These are phyloP conservation scores for Oxytorus armatus DNA, from an alignment of 2,888 invertebrate genomes.

Conservation along the genomic window DNA sequence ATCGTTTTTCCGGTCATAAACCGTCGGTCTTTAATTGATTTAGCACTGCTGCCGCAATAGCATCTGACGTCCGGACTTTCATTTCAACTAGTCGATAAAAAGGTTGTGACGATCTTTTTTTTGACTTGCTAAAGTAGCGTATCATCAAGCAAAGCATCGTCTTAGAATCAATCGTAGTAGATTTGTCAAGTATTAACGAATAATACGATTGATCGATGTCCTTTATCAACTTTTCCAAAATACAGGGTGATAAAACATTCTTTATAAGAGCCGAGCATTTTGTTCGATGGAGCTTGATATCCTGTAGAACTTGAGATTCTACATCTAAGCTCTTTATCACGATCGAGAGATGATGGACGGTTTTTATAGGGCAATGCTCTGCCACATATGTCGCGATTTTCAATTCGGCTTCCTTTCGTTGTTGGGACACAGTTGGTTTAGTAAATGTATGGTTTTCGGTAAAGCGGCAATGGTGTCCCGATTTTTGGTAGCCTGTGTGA, in stretches of 20 bases:
- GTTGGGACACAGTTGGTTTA: slow-evolving; percentile 38
- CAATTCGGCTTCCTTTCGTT: slow-evolving; percentile 68
- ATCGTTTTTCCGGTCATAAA: slow-evolving; percentile 64
- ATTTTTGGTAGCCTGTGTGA: slow-evolving; percentile 45
- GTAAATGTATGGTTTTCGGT: slow-evolving; percentile 25
- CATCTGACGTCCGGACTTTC: slow-evolving; percentile 62
- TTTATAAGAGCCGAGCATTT: slow-evolving; percentile 75
- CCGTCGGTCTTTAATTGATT: slow-evolving; percentile 63
- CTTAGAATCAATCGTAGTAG: slow-evolving; percentile 69
- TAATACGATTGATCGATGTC: slow-evolving; percentile 74
- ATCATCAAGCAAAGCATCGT: slow-evolving; percentile 67
- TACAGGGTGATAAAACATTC: slow-evolving; percentile 74
- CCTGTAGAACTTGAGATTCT: slow-evolving; percentile 63
- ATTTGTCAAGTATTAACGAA: slow-evolving; percentile 76
- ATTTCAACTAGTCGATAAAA: slow-evolving; percentile 67
- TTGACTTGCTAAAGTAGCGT: slow-evolving; percentile 57
- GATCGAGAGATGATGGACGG: slow-evolving; percentile 69
- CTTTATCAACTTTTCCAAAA: slow-evolving; percentile 72
- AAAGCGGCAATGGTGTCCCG: not conserved
- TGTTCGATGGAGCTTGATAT: slow-evolving; percentile 64
- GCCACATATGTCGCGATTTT: slow-evolving; percentile 72
- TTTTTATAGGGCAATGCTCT: slow-evolving; percentile 70
- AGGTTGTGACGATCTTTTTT: slow-evolving; percentile 12
- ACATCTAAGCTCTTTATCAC: slow-evolving; percentile 68
- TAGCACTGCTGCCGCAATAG: slow-evolving; percentile 35